These are phyloP conservation scores for Conistra vaccinii DNA, from an alignment of 2,888 invertebrate genomes.

Conservation along the genomic window DNA sequence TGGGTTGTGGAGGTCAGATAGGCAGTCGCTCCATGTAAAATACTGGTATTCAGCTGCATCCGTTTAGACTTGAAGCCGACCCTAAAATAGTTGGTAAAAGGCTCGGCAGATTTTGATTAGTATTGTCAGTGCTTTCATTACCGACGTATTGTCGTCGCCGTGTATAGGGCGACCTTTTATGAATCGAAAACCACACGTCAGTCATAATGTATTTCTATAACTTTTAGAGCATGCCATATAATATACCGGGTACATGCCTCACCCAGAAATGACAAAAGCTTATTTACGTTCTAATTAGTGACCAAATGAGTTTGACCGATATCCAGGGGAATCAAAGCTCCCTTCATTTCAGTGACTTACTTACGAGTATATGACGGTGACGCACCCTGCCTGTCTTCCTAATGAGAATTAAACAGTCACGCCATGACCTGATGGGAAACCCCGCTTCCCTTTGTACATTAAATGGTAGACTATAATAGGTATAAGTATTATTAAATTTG, in stretches of 20 bases:
- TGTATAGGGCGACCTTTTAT: background rate
- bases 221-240: conserved; percentile 5
- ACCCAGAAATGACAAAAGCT: conserved; percentile 15
- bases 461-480: no score
- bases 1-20: no score
- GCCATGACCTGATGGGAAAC: conserved; percentile 44
- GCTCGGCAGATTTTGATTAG: no score
- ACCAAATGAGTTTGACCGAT: conserved; percentile 48
- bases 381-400: conserved; percentile 39
- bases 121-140: no score
- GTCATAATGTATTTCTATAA: background rate
- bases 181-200: background rate
- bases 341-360: conserved; percentile 30
- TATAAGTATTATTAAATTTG: no score
- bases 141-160: no score
- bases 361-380: no score
- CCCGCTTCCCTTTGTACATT: conserved; percentile 6
- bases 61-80: no score
- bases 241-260: conserved; percentile 1
- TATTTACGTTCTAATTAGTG: conserved; percentile 38
- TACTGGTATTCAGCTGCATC: no score
- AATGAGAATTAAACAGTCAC: conserved; percentile 43
- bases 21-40: no score
- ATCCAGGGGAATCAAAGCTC: conserved; percentile 41
- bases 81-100: no score